Evolutionary conservation across 1,140 invertebrate species (phyloP), one percentile per base, ranked within the genome.

Genomic region (Sarcophaga peregrina): DNA sequence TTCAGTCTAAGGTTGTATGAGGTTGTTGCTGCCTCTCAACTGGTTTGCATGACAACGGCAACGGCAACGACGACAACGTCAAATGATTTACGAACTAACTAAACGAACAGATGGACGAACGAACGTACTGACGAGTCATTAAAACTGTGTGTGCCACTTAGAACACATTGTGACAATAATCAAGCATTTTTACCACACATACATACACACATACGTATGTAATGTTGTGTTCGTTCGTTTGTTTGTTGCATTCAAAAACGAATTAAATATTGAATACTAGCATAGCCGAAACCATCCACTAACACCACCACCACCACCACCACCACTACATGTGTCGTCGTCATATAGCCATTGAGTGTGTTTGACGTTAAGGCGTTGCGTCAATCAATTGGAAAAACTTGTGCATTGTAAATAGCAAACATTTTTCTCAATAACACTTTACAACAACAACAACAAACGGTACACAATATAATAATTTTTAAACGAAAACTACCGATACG

Each of bases 11-110:
- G 25, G 48, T 78, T 78, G 75, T 52, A 50, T 50, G 75, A 78
- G 75, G 75, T 78, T 78, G 75, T 78, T 78, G 75, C 46, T 78
- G 75, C 75, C 75, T 48, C 75, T 48, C 75, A 78, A 78, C 75
- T 78, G 48, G 75, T 78, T 78, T 20, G 62, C 62, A 78, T 50
- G 75, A 78, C 74, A 74, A 74, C 73, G n/a, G 20, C 10, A 20
- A 20, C 62, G 20, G 4, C 4, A 37, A 37, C 6, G 54, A n/a
- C n/a, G 62, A 68, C 62, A 68, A 68, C 4, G 4, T 37, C 25
- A 37, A 37, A 37, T 4, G 25, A 37, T 37, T 37, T 37, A 37
- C 25, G 1, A 68, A 68, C 62, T n/a, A 20, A 20, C 62, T n/a
- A n/a, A 17, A n/a, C 7, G 62, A 37, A 8, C 54, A n/a, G n/a